Evolutionary conservation across 2,888 invertebrate genomes (phyloP), one percentile per base, ranked within the genome.

Genomic region (Agrotis clavis): DNA sequence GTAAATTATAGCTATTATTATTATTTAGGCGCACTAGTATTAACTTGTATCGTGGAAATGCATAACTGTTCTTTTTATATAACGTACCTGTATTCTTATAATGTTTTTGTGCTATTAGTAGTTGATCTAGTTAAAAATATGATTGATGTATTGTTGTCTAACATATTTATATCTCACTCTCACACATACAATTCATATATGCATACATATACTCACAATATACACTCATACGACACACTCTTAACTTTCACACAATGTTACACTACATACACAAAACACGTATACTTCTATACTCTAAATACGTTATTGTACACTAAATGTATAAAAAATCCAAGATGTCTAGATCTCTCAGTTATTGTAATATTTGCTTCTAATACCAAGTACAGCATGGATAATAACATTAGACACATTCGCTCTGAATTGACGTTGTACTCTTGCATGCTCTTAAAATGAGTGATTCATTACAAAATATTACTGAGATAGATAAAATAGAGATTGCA

Each of bases 401-500:
- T 41, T 59, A 35, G 57, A 59, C 35, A 59, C 57, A 59, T 41
- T n/a, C 57, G n/a, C 35, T 59, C 57, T 41, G 35, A 59, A 41
- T n/a, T 59, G 57, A 59, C 57, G 57, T 19, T 59, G 57, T 59
- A 59, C 35, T n/a, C 57, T 59, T 11, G 57, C n/a, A 59, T 41
- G 41, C 57, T 30, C 57, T 41, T 35, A 14, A 35, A 35, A 59
- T 66, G 65, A 53, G n/a, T 66, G 47, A 56, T 53, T 45, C 65
- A 47, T 30, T 56, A n/a, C 56, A 59, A 67, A 57, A 47, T 41
- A 25, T 50, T 57, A 67, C 30, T 57, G 51, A 60, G 11, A 60
- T 67, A 53, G 59, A 67, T 21, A 53, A 60, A 16, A 51, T 67
- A 41, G 54, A 68, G 47, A 61, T 61, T 61, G 67, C 67, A 18